These are phyloP conservation scores for Takifugu bimaculatus DNA, from an alignment of 2,113 vertebrate species.

Conservation along the genomic window DNA sequence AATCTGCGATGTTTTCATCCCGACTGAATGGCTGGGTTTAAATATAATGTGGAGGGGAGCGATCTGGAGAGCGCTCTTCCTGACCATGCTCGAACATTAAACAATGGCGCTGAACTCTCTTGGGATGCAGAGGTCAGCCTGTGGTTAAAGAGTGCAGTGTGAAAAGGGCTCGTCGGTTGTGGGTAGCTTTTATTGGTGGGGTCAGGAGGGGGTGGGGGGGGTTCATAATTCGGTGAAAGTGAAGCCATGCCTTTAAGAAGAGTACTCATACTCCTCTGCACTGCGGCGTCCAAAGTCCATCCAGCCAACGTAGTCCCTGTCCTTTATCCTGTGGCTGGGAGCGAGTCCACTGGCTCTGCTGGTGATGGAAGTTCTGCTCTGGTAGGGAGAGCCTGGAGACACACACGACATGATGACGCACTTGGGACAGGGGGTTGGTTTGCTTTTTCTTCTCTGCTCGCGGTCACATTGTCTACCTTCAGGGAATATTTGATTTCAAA, in stretches of 20 bases:
- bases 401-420: not conserved
- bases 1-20: constrained; percentile 1
- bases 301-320: constrained; percentile 97
- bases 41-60: not conserved
- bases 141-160: constrained; percentile 44
- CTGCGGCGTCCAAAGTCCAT: constrained; percentile 97
- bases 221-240: constrained; percentile 1
- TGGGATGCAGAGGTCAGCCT: constrained; percentile 13
- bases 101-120: not conserved
- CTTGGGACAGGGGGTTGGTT: not conserved
- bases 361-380: constrained; percentile 75
- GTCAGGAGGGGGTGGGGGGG: not conserved
- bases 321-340: constrained; percentile 88
- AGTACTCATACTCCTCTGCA: constrained; percentile 89
- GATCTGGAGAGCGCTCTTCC: constrained; percentile 1
- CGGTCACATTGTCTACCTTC: too few relatives aligned
- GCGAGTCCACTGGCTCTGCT: constrained; percentile 79
- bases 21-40: not conserved
- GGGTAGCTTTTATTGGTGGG: constrained; percentile 19
- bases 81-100: not conserved
- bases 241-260: constrained; percentile 72
- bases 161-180: constrained; percentile 34
- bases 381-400: constrained; percentile 58
- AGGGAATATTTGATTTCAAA: too few relatives aligned
- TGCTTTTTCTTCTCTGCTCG: too few relatives aligned